A percentile compares a stretch with the other conserved stretches of the same genome.
phyloP scores from a whole-genome alignment of 1,140 invertebrate species.

The Agraylea sexmaculata region DNA sequence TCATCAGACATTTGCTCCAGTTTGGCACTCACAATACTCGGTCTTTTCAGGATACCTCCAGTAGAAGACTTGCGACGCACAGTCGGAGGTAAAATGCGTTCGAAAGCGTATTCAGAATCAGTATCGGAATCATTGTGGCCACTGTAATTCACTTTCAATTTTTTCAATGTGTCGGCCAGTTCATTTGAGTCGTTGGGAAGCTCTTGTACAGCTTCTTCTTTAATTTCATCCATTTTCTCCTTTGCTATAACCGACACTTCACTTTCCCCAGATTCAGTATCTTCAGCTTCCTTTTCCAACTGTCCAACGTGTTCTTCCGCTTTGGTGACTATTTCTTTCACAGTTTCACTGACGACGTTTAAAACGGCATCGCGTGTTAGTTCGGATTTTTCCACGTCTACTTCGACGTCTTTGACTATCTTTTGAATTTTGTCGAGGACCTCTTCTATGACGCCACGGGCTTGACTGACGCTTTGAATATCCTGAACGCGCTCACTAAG shows the following conservation, averaged over 20 bases:
- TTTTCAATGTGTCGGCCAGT: background rate
- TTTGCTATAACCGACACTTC: background rate
- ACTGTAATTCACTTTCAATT: background rate
- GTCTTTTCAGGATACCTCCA: constrained; percentile 36
- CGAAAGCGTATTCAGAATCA: constrained; percentile 21
- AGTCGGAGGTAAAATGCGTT: constrained; percentile 27
- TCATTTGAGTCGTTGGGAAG: too few species aligned
- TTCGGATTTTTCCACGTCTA: constrained; percentile 18
- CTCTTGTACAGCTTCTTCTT: too few species aligned
- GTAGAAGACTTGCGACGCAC: constrained; percentile 31
- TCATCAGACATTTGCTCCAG: constrained; percentile 25
- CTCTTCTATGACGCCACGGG: background rate
- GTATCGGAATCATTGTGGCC: constrained; percentile 12
- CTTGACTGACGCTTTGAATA: background rate
- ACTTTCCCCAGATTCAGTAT: constrained; percentile 17
- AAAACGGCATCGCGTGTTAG: constrained; percentile 10
- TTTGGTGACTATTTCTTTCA: constrained; percentile 15
- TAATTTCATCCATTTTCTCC: background rate
- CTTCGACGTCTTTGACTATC: constrained; percentile 1
- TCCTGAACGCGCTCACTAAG: too few species aligned
- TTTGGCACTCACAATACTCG: constrained; percentile 28
- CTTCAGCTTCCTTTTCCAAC: constrained; percentile 23
- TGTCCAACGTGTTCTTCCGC: constrained; percentile 16
- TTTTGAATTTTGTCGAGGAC: background rate
- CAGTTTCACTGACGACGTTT: constrained; percentile 10